Conservation (phyloP, 2,888 invertebrate species). For the Prosopocoilus inquinatus region DNA sequence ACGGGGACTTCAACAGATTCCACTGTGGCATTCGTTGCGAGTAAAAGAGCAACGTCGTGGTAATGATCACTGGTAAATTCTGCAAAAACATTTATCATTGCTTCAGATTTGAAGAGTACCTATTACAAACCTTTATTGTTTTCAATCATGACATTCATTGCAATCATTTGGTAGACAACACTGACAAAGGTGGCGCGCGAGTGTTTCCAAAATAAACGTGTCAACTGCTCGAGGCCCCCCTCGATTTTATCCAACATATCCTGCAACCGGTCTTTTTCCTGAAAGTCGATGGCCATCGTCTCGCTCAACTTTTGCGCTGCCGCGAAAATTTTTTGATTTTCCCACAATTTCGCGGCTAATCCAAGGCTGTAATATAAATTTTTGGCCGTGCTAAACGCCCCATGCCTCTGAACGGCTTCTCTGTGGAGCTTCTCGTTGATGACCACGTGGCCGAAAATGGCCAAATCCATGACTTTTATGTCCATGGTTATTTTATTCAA, state of each 20-base stretch:
- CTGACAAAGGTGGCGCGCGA: slow-evolving; percentile 52
- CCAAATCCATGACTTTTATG: slow-evolving; percentile 58
- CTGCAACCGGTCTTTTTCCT: slow-evolving; percentile 33
- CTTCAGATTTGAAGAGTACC: background rate
- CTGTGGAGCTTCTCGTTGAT: slow-evolving; percentile 55
- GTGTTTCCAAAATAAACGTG: slow-evolving; percentile 48
- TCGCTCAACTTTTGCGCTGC: slow-evolving; percentile 42
- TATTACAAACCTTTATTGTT: slow-evolving; percentile 33
- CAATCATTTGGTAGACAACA: slow-evolving; percentile 56
- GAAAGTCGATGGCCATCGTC: slow-evolving; percentile 43
- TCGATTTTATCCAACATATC: slow-evolving; percentile 47
- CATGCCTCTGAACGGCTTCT: slow-evolving; percentile 53
- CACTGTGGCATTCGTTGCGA: slow-evolving; percentile 67
- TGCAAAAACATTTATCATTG: slow-evolving; percentile 39
- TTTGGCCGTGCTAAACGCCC: slow-evolving; percentile 30
- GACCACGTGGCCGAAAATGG: slow-evolving; percentile 62
- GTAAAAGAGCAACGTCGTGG: slow-evolving; percentile 65
- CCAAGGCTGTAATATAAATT: slow-evolving; percentile 11
- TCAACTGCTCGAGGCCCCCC: slow-evolving; percentile 32
- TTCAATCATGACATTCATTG: slow-evolving; percentile 56
- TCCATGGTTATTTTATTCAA: slow-evolving; percentile 51
- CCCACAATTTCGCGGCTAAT: slow-evolving; percentile 39
- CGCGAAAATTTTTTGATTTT: slow-evolving; percentile 42
- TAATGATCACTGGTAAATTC: slow-evolving; percentile 65
- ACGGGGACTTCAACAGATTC: slow-evolving; percentile 71